These are phyloP conservation scores for Philereme transversata DNA, from an alignment of 2,888 invertebrate genomes.

Conservation along the genomic window DNA sequence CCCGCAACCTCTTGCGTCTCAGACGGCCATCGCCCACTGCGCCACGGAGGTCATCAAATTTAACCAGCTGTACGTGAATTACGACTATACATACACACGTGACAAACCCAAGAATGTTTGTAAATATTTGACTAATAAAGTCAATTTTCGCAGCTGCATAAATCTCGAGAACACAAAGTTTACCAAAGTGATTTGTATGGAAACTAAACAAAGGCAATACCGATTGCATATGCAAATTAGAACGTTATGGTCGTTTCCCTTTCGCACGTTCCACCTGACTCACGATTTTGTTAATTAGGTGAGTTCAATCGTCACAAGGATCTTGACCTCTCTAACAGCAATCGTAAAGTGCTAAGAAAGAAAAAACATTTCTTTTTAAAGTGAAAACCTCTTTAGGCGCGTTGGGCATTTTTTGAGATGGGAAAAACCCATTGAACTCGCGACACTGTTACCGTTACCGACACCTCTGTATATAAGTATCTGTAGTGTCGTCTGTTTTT, in stretches of 20 bases:
- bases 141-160: constrained; percentile 26
- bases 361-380: too few relatives aligned
- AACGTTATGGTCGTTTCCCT: constrained; percentile 39
- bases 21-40: too few relatives aligned
- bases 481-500: too few relatives aligned
- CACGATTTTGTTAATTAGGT: constrained; percentile 22
- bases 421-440: too few relatives aligned
- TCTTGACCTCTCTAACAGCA: constrained; percentile 5
- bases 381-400: too few relatives aligned
- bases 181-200: constrained; percentile 35
- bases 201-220: constrained; percentile 37
- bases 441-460: too few relatives aligned
- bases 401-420: too few relatives aligned
- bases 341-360: neutral
- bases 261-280: constrained; percentile 31
- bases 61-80: neutral
- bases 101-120: constrained; percentile 5
- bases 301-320: constrained; percentile 17
- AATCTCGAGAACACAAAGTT: constrained; percentile 31
- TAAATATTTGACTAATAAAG: constrained; percentile 23
- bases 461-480: too few relatives aligned
- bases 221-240: constrained; percentile 38
- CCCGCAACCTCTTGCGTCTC: too few relatives aligned
- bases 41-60: too few relatives aligned
- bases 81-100: constrained; percentile 2